A percentile compares a stretch with the other conserved stretches of the same genome.
phyloP scores from a whole-genome alignment of 2,888 invertebrate species.

The Latrodectus elegans region DNA sequence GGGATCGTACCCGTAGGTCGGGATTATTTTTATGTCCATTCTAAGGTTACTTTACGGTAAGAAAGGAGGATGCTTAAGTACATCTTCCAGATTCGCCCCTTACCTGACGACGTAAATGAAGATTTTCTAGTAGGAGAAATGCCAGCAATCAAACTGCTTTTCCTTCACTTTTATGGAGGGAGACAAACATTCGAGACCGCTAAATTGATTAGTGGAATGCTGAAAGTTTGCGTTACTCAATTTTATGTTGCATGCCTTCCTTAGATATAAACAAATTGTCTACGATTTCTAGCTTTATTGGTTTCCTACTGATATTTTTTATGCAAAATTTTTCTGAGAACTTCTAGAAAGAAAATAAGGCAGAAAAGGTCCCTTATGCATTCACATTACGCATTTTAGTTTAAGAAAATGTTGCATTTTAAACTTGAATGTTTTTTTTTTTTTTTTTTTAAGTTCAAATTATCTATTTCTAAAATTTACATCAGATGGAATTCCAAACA shows the following conservation, averaged over 20 bases:
- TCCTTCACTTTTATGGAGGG: conserved; percentile 33
- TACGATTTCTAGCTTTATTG: too few relatives aligned
- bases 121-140: conserved; percentile 10
- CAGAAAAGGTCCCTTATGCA: too few relatives aligned
- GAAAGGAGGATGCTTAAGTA: conserved; percentile 4
- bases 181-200: conserved; percentile 19
- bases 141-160: conserved; percentile 31
- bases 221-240: not conserved
- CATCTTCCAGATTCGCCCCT: conserved; percentile 12
- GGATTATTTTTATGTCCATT: conserved; percentile 33
- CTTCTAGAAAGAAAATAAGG: too few relatives aligned
- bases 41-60: conserved; percentile 23
- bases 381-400: too few relatives aligned
- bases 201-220: conserved; percentile 34
- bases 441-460: too few relatives aligned
- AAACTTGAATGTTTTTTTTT: too few relatives aligned
- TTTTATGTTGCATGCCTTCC: not conserved
- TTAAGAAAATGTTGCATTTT: too few relatives aligned
- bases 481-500: too few relatives aligned
- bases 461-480: too few relatives aligned
- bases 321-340: too few relatives aligned
- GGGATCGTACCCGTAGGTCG: not conserved
- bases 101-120: conserved; percentile 24
- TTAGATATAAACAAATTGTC: not conserved
- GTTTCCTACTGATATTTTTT: too few relatives aligned